Conservation (phyloP, 37 sponge, comb jelly and placozoan genomes). For the Petrosia ficiformis region DNA sequence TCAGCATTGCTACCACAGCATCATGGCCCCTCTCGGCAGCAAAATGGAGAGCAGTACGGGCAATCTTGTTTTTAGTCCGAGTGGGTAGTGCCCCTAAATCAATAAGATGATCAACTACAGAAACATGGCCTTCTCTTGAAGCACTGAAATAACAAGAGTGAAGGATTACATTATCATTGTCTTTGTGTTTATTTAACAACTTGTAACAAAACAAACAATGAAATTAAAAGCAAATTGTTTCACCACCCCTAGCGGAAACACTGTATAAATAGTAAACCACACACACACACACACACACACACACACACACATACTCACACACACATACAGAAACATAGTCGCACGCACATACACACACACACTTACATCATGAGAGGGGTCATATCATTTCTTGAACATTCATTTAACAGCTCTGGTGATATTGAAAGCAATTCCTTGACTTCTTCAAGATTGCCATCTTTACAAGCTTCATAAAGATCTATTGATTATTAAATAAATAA, state of each 20-base stretch:
- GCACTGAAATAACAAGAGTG: constrained; percentile 30
- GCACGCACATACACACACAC: too few relatives aligned
- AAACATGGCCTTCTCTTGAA: constrained; percentile 21
- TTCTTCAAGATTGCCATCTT: background rate
- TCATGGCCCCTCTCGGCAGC: constrained; percentile 41
- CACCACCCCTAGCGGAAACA: background rate
- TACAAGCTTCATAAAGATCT: constrained; percentile 3
- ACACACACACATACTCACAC: too few relatives aligned
- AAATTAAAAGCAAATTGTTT: background rate
- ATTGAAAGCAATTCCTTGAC: background rate
- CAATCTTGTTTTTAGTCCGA: constrained; percentile 25
- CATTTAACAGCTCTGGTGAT: background rate
- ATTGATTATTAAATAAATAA: background rate
- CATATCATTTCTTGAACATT: background rate
- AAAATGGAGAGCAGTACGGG: constrained; percentile 61
- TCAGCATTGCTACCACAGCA: constrained; percentile 32
- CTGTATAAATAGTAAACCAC: too few relatives aligned
- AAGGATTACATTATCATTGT: background rate
- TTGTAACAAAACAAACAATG: background rate
- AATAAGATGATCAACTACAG: constrained; percentile 56
- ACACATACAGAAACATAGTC: too few relatives aligned
- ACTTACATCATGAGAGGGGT: constrained; percentile 25
- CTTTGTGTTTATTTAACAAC: background rate
- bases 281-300: too few relatives aligned
- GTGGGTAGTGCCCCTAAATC: constrained; percentile 30